Evolutionary conservation across 2,797 vertebrate species (phyloP).

Genomic region (Pipistrellus pipistrellus): DNA sequence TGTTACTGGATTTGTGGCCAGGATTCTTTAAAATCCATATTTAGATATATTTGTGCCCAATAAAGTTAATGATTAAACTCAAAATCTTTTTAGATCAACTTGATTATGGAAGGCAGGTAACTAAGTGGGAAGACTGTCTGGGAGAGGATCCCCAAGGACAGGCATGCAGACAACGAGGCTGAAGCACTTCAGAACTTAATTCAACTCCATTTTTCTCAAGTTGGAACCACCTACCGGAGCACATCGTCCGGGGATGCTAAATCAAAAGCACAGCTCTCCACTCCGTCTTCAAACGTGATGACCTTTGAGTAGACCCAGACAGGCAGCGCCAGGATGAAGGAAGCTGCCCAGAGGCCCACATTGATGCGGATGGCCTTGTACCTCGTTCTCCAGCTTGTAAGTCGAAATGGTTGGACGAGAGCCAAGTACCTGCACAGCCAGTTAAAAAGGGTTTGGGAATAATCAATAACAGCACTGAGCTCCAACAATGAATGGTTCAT

Average conservation of each 20-base stretch:
- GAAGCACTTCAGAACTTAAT: conserved; percentile 74
- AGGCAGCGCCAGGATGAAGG: conserved; percentile 84
- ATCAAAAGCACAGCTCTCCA: conserved; percentile 89
- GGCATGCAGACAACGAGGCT: conserved; percentile 58
- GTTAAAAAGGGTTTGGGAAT: conserved; percentile 65
- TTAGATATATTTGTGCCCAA: conserved; percentile 44
- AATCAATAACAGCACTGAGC: conserved; percentile 70
- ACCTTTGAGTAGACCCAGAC: conserved; percentile 87
- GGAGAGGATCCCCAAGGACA: conserved; percentile 48
- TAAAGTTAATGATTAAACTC: conserved; percentile 25
- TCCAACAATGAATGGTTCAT: conserved; percentile 74
- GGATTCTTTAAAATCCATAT: not conserved
- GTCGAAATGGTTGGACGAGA: conserved; percentile 87
- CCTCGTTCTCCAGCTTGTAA: conserved; percentile 85
- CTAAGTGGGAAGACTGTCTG: not conserved
- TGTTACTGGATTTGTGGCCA: not conserved
- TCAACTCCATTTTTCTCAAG: conserved; percentile 72
- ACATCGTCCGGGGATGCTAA: conserved; percentile 85
- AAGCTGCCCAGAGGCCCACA: conserved; percentile 86
- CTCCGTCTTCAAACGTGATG: conserved; percentile 87
- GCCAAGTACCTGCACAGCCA: conserved; percentile 85
- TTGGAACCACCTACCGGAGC: conserved; percentile 84
- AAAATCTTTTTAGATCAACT: conserved; percentile 36
- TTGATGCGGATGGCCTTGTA: conserved; percentile 86
- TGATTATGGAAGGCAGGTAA: conserved; percentile 46